Conservation (phyloP, 64 coral and sea anemone species). For the Pachyseris speciosa region DNA sequence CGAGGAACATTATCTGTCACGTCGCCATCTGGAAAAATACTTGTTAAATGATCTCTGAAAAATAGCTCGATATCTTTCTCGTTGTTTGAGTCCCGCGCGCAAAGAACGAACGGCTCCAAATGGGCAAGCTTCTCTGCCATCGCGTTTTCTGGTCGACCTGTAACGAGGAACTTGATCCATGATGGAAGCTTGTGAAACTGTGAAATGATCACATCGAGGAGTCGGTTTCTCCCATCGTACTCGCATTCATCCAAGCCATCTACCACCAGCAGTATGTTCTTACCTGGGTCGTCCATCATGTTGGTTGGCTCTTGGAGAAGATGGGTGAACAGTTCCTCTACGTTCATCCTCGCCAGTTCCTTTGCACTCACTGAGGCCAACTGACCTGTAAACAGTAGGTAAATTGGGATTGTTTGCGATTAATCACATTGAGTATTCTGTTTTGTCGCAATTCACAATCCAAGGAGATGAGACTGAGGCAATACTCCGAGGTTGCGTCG, state of each 20-base stretch:
- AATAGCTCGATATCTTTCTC: slow-evolving; percentile 43
- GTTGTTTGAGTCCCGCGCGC: slow-evolving; percentile 44
- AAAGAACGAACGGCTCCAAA: slow-evolving; percentile 31
- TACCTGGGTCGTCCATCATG: slow-evolving; percentile 45
- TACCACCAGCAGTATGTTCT: slow-evolving; percentile 57
- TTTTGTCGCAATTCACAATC: neutral
- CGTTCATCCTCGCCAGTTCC: slow-evolving; percentile 33
- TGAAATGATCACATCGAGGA: slow-evolving; percentile 51
- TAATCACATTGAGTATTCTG: neutral
- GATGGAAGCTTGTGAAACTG: slow-evolving; percentile 62
- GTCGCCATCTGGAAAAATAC: neutral
- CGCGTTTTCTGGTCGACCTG: slow-evolving; percentile 53
- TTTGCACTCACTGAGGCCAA: neutral
- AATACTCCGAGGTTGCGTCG: no score
- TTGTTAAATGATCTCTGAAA: slow-evolving; percentile 43
- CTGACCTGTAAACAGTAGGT: neutral
- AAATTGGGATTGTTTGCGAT: neutral
- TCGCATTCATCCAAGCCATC: slow-evolving; percentile 83
- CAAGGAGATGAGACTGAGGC: no score
- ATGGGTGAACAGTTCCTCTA: slow-evolving; percentile 63
- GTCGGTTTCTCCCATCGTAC: slow-evolving; percentile 14
- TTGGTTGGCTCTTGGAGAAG: slow-evolving; percentile 70
- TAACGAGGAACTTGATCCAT: slow-evolving; percentile 82
- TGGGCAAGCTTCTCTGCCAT: slow-evolving; percentile 29
- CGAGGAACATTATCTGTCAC: neutral